Percentiles rank a stretch among this genome's conserved stretches.
Evolutionary conservation across 2,888 invertebrate species (phyloP).

Genomic region (Cerceris ruficornis): DNA sequence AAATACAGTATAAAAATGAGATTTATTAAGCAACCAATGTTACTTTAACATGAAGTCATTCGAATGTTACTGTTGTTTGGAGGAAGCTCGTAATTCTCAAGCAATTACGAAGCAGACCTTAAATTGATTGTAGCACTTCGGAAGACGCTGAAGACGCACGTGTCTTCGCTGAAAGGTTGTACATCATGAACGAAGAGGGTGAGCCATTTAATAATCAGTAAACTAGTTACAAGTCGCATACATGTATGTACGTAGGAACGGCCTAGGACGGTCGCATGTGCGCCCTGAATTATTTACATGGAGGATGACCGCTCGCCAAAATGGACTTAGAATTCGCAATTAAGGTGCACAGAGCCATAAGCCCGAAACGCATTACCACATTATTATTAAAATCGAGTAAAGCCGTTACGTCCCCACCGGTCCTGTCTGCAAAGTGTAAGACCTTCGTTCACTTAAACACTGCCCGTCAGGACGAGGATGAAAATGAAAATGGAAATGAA

Average conservation of each 20-base stretch:
- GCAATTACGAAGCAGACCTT: conserved; percentile 20
- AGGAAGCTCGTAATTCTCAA: conserved; percentile 17
- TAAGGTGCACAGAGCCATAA: conserved; percentile 61
- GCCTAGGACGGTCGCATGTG: conserved; percentile 67
- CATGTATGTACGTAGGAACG: conserved; percentile 63
- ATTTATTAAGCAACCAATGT: too few relatives aligned
- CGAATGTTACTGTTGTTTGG: background rate
- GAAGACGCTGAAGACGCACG: conserved; percentile 46
- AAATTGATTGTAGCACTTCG: conserved; percentile 46
- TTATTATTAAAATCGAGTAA: conserved; percentile 69
- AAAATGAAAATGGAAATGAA: conserved; percentile 39
- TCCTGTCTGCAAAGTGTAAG: conserved; percentile 53
- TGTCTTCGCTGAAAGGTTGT: conserved; percentile 58
- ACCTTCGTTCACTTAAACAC: conserved; percentile 47
- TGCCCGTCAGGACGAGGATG: conserved; percentile 22
- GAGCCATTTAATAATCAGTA: conserved; percentile 70
- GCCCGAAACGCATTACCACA: conserved; percentile 67
- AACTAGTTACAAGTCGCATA: conserved; percentile 68
- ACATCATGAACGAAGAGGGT: conserved; percentile 50
- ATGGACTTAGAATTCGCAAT: conserved; percentile 72
- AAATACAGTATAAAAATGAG: too few relatives aligned
- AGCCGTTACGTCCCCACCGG: conserved; percentile 41
- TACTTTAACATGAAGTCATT: too few relatives aligned
- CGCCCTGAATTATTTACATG: conserved; percentile 69
- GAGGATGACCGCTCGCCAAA: conserved; percentile 70